Base-by-base conservation (phyloP, 2,797 vertebrate species). In the Apogon hyalosoma region DNA sequence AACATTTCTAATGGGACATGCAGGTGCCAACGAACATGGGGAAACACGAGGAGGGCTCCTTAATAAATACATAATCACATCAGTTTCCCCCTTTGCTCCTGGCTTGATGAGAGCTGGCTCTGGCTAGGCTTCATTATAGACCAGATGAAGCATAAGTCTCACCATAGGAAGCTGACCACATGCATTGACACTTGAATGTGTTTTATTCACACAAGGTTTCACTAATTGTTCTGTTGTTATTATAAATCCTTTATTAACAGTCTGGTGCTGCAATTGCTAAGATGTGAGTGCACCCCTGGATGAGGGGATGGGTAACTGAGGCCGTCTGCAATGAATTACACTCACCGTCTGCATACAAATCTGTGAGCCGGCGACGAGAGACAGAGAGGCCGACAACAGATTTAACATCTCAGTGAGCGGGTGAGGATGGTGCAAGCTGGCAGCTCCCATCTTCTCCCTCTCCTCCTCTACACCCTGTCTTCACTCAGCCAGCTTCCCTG, bases 1-100 rank as follows among this genome's bases (percentile, higher is more conserved):
- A 55, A 87, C 83, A 68, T 73, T 84, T 82, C 81, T 92, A 90
- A 91, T 82, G 83, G 89, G 87, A 89, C 73, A 40, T 7, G 62
- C 66, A 77, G 85, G 81, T 84, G 82, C 75, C 67, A 79, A 54
- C 69, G 73, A 85, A 79, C 80, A 75, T 75, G 61, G 66, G 70
- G 63, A 72, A 85, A 72, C 24, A 15, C 43, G 3, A 70, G 75
- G 70, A 72, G 59, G 53, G 52, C 64, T 56, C 74, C 74, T 70
- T 89, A 72, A 85, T 76, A 86, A 87, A 88, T 80, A 86, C 72
- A 76, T 84, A 75, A 88, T 85, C 81, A 61, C 82, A 71, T 75
- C 68, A 48, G 36, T 68, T 63, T 38, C 58, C 31, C n/a, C 53
- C 45, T 64, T 59, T 43, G 24, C 21, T 82, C 79, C 61, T 61